Evolutionary conservation across 2,888 invertebrate genomes (phyloP).

Genomic region (Girardia tigrina): DNA sequence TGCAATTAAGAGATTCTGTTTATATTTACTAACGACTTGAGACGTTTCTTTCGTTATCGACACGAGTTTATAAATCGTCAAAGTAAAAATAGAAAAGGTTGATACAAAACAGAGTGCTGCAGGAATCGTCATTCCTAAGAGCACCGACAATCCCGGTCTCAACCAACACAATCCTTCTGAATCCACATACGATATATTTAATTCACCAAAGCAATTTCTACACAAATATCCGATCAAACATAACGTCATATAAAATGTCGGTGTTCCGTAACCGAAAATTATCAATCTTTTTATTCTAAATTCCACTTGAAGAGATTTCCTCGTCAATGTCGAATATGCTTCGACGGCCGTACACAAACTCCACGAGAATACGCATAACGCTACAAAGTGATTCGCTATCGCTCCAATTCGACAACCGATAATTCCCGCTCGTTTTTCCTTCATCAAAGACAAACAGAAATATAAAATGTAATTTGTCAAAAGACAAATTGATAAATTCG

Average conservation of each 20-base stretch:
- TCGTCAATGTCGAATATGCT: background rate
- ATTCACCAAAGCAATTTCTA: slow-evolving; percentile 16
- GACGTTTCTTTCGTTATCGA: background rate
- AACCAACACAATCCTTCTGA: slow-evolving; percentile 24
- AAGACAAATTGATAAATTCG: slow-evolving; percentile 17
- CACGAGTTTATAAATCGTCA: background rate
- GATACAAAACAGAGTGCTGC: background rate
- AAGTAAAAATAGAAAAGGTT: background rate
- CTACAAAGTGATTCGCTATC: background rate
- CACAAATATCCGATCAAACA: slow-evolving; percentile 4
- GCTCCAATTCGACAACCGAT: slow-evolving; percentile 23
- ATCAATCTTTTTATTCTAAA: background rate
- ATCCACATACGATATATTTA: background rate
- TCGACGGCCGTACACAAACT: slow-evolving; percentile 16
- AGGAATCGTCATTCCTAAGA: slow-evolving; percentile 31
- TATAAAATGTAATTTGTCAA: background rate
- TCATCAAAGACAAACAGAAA: background rate
- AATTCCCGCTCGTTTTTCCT: background rate
- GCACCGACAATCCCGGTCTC: background rate
- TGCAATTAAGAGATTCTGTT: background rate
- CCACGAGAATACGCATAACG: slow-evolving; percentile 18
- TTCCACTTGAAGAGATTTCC: background rate
- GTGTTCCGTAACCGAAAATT: background rate
- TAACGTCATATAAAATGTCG: background rate
- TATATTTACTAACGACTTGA: background rate